phyloP scores from a whole-genome alignment of 2,888 invertebrate species.

The Archips crataeganus region DNA sequence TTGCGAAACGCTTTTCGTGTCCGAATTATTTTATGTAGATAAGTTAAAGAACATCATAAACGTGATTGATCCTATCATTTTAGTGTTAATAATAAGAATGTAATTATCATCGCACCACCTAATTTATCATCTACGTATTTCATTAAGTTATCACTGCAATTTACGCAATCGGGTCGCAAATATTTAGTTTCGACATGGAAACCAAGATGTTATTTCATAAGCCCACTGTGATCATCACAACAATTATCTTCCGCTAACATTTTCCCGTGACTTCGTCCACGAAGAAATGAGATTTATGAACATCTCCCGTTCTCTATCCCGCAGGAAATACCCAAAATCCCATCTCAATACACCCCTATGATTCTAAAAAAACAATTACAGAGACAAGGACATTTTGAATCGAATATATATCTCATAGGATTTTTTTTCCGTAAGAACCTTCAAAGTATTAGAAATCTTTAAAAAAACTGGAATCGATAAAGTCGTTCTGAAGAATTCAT shows the following conservation, averaged over 20 bases:
- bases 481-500: too few relatives aligned
- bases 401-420: too few relatives aligned
- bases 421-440: too few relatives aligned
- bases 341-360: too few relatives aligned
- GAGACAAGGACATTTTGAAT: too few relatives aligned
- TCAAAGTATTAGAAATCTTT: too few relatives aligned
- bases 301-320: too few relatives aligned
- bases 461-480: too few relatives aligned
- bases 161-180: background rate
- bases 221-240: background rate
- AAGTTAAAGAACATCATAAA: background rate
- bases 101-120: constrained; percentile 13
- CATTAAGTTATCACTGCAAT: constrained; percentile 19
- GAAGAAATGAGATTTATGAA: too few relatives aligned
- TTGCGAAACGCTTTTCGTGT: background rate
- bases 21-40: background rate
- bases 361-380: too few relatives aligned
- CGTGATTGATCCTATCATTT: constrained; percentile 9
- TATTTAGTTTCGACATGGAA: constrained; percentile 18
- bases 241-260: background rate
- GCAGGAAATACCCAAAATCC: too few relatives aligned
- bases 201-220: constrained; percentile 3
- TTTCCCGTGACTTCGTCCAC: too few relatives aligned
- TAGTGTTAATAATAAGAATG: constrained; percentile 3
- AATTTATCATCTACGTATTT: constrained; percentile 2